These are phyloP conservation scores for Tapirus indicus DNA, from an alignment of 2,797 vertebrate genomes.

Conservation along the genomic window DNA sequence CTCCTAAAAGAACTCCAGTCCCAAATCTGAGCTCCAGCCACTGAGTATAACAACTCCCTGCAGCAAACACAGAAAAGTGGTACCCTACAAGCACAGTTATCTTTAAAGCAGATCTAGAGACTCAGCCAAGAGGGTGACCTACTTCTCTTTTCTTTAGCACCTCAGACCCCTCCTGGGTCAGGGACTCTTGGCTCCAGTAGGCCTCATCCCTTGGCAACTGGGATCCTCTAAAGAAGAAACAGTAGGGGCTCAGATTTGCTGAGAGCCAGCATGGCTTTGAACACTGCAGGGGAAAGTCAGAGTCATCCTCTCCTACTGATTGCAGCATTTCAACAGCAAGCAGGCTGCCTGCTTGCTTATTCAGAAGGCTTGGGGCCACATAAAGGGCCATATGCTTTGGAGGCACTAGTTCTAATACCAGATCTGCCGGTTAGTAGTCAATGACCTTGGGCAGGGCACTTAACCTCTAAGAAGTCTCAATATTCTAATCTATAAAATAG, in stretches of 20 bases:
- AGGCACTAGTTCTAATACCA: not conserved
- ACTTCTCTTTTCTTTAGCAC: slow-evolving; percentile 65
- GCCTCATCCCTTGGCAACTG: not conserved
- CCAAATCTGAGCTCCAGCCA: not conserved
- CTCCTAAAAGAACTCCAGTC: not conserved
- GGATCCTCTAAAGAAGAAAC: slow-evolving; percentile 42
- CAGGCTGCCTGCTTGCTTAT: not conserved
- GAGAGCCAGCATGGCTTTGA: slow-evolving; percentile 49
- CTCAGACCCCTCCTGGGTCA: not conserved
- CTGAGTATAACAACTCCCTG: not conserved
- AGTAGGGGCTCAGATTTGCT: not conserved
- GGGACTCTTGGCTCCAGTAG: not conserved
- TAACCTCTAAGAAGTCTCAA: not conserved
- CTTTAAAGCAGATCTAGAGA: slow-evolving; percentile 48
- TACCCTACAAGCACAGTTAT: not conserved
- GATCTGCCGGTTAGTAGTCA: not conserved
- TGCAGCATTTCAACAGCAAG: not conserved
- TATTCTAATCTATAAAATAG: not conserved
- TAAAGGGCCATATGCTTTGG: not conserved
- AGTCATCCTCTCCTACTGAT: not conserved
- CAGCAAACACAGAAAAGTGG: not conserved
- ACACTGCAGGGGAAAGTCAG: not conserved
- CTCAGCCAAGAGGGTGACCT: not conserved
- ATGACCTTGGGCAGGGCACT: not conserved
- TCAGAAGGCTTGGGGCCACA: not conserved